phyloP scores from a whole-genome alignment of 2,888 invertebrate species.

The Entomobrya multifasciata region DNA sequence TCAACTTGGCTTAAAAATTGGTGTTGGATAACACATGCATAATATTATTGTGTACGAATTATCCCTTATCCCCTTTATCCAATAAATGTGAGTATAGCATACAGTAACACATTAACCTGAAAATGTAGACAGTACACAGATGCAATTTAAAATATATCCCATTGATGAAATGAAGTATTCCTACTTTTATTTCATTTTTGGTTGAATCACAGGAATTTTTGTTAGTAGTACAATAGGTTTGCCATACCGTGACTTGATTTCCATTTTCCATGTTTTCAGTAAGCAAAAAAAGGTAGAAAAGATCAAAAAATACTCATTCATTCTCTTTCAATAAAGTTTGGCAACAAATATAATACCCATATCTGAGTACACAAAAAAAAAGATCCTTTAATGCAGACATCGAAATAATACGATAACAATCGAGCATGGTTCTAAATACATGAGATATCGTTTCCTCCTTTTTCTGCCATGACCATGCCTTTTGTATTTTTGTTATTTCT shows the following conservation, averaged over 20 bases:
- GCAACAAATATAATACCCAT: no score
- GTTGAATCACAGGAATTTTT: slow-evolving; percentile 21
- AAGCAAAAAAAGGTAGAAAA: slow-evolving; percentile 13
- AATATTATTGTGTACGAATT: background rate
- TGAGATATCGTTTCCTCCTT: background rate
- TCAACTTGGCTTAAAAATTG: no score
- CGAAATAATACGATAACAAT: slow-evolving; percentile 43
- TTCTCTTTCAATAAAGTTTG: slow-evolving; percentile 39
- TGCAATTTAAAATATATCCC: no score
- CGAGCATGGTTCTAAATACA: background rate
- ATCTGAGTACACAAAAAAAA: slow-evolving; percentile 16
- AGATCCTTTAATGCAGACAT: slow-evolving; percentile 35
- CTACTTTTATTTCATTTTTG: background rate
- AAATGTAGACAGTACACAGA: no score
- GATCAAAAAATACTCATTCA: slow-evolving; percentile 7
- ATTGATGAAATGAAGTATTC: no score
- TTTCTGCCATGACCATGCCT: no score
- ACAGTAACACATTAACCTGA: no score
- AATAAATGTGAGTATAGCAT: no score
- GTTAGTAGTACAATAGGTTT: background rate
- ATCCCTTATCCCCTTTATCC: slow-evolving; percentile 30
- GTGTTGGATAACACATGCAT: background rate
- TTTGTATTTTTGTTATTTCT: slow-evolving; percentile 40
- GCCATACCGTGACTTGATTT: background rate
- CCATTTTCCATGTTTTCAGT: background rate